These are phyloP conservation scores for Cinclus cinclus DNA, from an alignment of 2,113 vertebrate genomes.

Conservation along the genomic window DNA sequence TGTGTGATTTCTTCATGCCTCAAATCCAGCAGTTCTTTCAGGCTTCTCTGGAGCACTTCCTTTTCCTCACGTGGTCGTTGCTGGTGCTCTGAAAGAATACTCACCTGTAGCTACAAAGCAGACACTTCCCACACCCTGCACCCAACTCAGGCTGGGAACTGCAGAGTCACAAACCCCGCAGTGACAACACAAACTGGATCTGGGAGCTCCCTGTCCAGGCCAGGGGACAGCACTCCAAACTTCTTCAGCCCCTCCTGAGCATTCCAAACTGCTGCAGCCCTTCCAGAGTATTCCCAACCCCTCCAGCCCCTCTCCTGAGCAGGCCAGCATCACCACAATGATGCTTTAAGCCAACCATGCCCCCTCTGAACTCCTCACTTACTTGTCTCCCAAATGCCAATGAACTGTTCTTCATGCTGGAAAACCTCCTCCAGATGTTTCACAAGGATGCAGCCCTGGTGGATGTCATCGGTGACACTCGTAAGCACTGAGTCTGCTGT, in stretches of 20 bases:
- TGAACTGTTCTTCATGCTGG: constrained; percentile 52
- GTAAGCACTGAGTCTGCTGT: constrained; percentile 70
- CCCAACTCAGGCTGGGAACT: not conserved
- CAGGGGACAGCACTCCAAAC: not conserved
- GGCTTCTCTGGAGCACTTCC: rapidly evolving
- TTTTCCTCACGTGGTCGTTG: not conserved
- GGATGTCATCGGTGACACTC: constrained; percentile 29
- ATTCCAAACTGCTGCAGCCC: not conserved
- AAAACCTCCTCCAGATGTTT: constrained; percentile 75
- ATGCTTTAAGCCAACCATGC: not conserved
- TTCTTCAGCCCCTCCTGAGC: not conserved
- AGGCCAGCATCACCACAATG: not conserved
- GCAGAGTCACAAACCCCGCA: not conserved
- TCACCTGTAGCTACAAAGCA: not conserved
- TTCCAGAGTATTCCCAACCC: not conserved
- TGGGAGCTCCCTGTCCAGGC: not conserved
- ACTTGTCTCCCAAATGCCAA: constrained; percentile 80
- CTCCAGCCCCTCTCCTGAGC: not conserved
- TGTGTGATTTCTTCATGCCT: constrained; percentile 69
- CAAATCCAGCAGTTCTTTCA: constrained; percentile 63
- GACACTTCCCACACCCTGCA: not conserved
- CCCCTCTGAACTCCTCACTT: not conserved
- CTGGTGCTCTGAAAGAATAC: constrained; percentile 49
- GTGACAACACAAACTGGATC: not conserved
- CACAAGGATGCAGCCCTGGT: constrained; percentile 65